Conservation (phyloP, 2,888 invertebrate species). For the Hydraecia micacea region DNA sequence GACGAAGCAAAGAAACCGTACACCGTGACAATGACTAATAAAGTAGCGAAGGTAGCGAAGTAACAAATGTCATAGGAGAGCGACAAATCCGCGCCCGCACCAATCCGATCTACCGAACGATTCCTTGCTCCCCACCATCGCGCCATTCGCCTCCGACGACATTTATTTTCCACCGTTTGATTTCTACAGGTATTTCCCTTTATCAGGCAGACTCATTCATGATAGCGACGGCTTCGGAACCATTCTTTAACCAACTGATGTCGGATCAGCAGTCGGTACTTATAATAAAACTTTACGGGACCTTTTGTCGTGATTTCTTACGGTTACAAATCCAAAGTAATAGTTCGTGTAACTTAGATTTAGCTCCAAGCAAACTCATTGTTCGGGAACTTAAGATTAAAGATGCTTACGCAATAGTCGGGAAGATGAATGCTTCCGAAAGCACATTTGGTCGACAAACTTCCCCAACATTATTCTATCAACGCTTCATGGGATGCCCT, state of each 20-base stretch:
- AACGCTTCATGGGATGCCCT: slow-evolving; percentile 70
- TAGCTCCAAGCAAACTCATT: slow-evolving; percentile 20
- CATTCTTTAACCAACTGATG: slow-evolving; percentile 67
- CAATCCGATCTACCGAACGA: slow-evolving; percentile 69
- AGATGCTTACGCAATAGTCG: slow-evolving; percentile 36
- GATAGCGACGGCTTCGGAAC: slow-evolving; percentile 66
- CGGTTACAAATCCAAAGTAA: slow-evolving; percentile 30
- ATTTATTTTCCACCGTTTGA: slow-evolving; percentile 81
- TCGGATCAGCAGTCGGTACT: slow-evolving; percentile 56
- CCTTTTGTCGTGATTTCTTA: slow-evolving; percentile 55
- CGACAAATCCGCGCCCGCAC: slow-evolving; percentile 71
- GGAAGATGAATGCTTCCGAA: slow-evolving; percentile 58
- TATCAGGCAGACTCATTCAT: slow-evolving; percentile 81
- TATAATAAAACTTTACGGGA: slow-evolving; percentile 59
- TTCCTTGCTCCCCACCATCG: slow-evolving; percentile 61
- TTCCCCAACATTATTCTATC: slow-evolving; percentile 71
- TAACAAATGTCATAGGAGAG: slow-evolving; percentile 82
- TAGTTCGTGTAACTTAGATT: slow-evolving; percentile 21
- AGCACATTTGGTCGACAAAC: slow-evolving; percentile 66
- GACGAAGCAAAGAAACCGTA: slow-evolving; percentile 66
- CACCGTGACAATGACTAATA: slow-evolving; percentile 79
- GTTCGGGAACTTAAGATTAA: slow-evolving; percentile 18
- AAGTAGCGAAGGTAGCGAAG: slow-evolving; percentile 72
- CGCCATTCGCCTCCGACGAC: slow-evolving; percentile 64
- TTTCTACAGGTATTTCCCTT: slow-evolving; percentile 80